Percentiles rank a stretch among this genome's conserved stretches.
These are phyloP conservation scores for Microctenopoma lineatum DNA, from an alignment of 2,797 vertebrate species.

Conservation along the genomic window DNA sequence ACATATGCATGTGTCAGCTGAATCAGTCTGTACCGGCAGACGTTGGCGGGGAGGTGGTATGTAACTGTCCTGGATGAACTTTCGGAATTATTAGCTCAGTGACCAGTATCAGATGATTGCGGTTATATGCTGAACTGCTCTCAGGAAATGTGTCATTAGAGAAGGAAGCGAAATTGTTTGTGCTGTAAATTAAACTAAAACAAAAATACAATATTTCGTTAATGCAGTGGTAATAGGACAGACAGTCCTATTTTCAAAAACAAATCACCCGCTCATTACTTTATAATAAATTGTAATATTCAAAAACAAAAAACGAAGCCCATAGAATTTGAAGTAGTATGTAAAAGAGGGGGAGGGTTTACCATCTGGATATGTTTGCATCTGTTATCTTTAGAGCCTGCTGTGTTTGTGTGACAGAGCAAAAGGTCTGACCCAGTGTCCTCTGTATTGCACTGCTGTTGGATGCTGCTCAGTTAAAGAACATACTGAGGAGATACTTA, in stretches of 20 bases:
- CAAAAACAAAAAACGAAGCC: neutral
- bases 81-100: slow-evolving; percentile 24
- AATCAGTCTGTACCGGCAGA: slow-evolving; percentile 46
- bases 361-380: slow-evolving; percentile 53
- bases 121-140: slow-evolving; percentile 2
- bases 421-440: slow-evolving; percentile 25
- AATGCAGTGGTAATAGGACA: neutral
- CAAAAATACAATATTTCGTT: neutral
- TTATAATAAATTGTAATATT: neutral
- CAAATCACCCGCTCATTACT: neutral
- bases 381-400: slow-evolving; percentile 31
- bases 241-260: neutral
- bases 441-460: slow-evolving; percentile 3
- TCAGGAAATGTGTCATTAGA: neutral
- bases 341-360: slow-evolving; percentile 20
- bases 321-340: slow-evolving; percentile 4
- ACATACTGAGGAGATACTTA: slow-evolving; percentile 25
- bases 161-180: neutral
- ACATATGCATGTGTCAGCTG: slow-evolving; percentile 54
- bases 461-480: slow-evolving; percentile 5
- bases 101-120: slow-evolving; percentile 4
- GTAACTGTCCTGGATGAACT: slow-evolving; percentile 34
- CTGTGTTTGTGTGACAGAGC: slow-evolving; percentile 20
- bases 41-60: slow-evolving; percentile 45
- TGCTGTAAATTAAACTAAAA: neutral